Conservation (phyloP, 2,113 vertebrate genomes). For the Triplophysa siluroides region DNA sequence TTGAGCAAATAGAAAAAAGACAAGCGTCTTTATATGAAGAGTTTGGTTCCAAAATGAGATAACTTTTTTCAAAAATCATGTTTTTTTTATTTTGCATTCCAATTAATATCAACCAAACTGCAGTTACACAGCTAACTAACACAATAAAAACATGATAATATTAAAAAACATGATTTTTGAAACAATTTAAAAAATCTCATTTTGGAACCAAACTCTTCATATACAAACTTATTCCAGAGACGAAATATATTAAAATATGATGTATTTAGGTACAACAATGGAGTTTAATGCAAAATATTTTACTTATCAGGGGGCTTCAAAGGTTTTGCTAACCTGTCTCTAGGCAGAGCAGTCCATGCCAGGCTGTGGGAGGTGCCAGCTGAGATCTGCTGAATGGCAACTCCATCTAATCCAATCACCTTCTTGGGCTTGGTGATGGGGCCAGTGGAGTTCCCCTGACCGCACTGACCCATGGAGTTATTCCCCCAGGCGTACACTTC, state of each 20-base stretch:
- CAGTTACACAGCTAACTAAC: no score
- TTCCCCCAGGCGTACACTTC: constrained; percentile 99
- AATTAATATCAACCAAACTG: no score
- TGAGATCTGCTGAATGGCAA: constrained; percentile 96
- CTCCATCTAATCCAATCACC: constrained; percentile 93
- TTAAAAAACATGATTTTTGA: no score
- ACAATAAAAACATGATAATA: no score
- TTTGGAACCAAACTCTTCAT: no score
- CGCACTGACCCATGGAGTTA: constrained; percentile 99
- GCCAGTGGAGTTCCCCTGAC: constrained; percentile 95
- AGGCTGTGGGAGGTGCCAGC: constrained; percentile 96
- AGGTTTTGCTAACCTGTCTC: constrained; percentile 83
- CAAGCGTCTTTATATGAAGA: no score
- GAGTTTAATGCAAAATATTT: neutral
- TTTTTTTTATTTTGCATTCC: no score
- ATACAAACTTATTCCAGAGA: no score
- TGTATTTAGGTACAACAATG: neutral
- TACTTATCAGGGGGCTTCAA: neutral
- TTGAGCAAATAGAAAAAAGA: neutral
- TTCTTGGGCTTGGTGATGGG: constrained; percentile 99
- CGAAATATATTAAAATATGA: neutral
- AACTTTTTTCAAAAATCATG: no score
- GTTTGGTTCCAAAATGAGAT: no score
- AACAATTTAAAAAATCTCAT: no score
- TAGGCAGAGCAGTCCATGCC: constrained; percentile 97